Conservation (phyloP, 2,888 invertebrate genomes). For the Sphaeridia pumilis region DNA sequence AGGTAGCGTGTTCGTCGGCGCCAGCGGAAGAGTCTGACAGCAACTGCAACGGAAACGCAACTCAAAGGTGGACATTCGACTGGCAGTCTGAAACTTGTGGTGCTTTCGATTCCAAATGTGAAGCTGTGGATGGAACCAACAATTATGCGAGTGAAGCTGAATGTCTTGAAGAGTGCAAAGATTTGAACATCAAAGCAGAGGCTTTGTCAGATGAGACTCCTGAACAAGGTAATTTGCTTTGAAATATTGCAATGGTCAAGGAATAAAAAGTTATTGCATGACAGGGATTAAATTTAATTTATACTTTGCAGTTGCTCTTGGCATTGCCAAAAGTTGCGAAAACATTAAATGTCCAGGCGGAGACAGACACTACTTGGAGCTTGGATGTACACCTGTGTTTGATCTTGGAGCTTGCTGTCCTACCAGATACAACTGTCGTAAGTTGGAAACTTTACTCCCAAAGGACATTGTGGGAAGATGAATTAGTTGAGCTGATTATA, state of each 20-base stretch:
- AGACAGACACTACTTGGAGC: conserved; percentile 29
- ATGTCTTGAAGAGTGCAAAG: no score
- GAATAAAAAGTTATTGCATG: no score
- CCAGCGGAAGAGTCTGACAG: no score
- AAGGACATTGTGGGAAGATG: neutral
- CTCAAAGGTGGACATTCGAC: conserved; percentile 3
- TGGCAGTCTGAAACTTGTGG: neutral
- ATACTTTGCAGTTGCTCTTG: no score
- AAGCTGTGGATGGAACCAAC: conserved; percentile 21
- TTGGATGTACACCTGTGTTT: conserved; percentile 34
- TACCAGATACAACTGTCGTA: conserved; percentile 36
- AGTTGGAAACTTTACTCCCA: conserved; percentile 12
- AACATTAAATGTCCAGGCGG: conserved; percentile 27
- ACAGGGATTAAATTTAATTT: no score
- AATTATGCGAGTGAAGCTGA: conserved; percentile 24
- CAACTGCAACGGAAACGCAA: neutral
- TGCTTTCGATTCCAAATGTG: conserved; percentile 1
- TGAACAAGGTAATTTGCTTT: no score
- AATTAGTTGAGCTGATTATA: neutral
- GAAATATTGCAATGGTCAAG: no score
- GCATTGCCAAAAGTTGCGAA: neutral
- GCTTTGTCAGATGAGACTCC: no score
- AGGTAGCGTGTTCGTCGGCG: no score
- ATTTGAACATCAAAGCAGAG: no score
- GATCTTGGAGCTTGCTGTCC: conserved; percentile 35